Evolutionary conservation across 2,888 invertebrate species (phyloP).

Genomic region (Drosophila lutescens): DNA sequence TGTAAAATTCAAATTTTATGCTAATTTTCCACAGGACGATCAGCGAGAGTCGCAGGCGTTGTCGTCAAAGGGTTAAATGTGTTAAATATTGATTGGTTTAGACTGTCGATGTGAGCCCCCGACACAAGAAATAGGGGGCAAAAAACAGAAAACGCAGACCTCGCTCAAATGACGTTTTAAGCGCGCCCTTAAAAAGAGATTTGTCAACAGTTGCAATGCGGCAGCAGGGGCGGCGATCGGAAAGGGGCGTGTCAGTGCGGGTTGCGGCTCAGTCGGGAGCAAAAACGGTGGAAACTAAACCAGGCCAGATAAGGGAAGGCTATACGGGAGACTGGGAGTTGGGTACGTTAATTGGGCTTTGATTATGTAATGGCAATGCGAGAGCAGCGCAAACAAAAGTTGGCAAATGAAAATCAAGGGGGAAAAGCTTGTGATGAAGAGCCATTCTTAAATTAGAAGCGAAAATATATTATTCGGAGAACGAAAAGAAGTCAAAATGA

Average conservation of each 20-base stretch:
- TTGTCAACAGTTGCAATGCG: constrained; percentile 78
- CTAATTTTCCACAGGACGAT: constrained; percentile 75
- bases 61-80: constrained; percentile 73
- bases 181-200: constrained; percentile 78
- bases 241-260: constrained; percentile 20
- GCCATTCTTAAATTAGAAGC: neutral
- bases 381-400: constrained; percentile 38
- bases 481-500: neutral
- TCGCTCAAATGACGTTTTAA: constrained; percentile 75
- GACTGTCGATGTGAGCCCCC: constrained; percentile 45
- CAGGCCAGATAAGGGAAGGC: constrained; percentile 10
- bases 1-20: constrained; percentile 79
- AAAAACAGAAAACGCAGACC: constrained; percentile 26
- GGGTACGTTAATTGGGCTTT: constrained; percentile 70
- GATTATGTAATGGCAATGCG: constrained; percentile 66
- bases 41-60: constrained; percentile 41
- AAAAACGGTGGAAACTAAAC: constrained; percentile 23
- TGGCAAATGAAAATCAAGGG: constrained; percentile 21
- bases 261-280: constrained; percentile 9
- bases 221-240: constrained; percentile 20
- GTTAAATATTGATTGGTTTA: constrained; percentile 78
- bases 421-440: neutral
- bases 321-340: constrained; percentile 1
- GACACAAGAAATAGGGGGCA: constrained; percentile 16
- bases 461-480: neutral